phyloP scores from a whole-genome alignment of 2,888 invertebrate species.

The Rhaphigaster nebulosa region DNA sequence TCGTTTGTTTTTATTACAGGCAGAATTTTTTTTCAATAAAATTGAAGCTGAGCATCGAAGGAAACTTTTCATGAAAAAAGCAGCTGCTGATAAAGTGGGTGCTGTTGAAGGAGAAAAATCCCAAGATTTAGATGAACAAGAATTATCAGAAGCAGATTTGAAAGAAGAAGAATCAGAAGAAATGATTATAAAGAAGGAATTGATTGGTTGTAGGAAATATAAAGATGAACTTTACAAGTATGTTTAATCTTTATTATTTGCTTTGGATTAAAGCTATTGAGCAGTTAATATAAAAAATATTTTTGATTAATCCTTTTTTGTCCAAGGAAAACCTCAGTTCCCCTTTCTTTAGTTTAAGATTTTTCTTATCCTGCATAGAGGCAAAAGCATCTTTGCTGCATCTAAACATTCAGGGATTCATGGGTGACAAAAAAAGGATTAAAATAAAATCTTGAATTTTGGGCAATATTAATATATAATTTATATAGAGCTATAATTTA shows the following conservation, averaged over 20 bases:
- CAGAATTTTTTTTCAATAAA: conserved; percentile 52
- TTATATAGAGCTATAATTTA: no score
- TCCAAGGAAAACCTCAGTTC: no score
- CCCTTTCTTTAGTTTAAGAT: no score
- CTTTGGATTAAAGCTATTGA: background rate
- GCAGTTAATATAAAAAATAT: background rate
- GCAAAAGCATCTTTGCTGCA: no score
- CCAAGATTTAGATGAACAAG: conserved; percentile 56
- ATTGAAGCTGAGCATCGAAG: conserved; percentile 49
- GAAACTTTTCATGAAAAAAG: background rate
- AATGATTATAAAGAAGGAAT: conserved; percentile 58
- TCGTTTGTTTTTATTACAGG: conserved; percentile 49
- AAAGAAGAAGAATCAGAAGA: conserved; percentile 59
- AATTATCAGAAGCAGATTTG: conserved; percentile 57
- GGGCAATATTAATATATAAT: background rate
- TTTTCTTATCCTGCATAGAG: no score
- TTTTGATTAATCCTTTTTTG: no score
- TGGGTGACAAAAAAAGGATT: no score
- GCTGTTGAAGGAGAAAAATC: conserved; percentile 55
- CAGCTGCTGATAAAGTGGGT: background rate
- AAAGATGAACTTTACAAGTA: conserved; percentile 64
- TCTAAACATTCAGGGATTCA: no score
- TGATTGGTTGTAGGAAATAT: conserved; percentile 59
- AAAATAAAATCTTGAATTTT: background rate
- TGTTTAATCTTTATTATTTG: conserved; percentile 10